These are phyloP conservation scores for Episyrphus balteatus DNA, from an alignment of 1,140 invertebrate species.

Conservation along the genomic window DNA sequence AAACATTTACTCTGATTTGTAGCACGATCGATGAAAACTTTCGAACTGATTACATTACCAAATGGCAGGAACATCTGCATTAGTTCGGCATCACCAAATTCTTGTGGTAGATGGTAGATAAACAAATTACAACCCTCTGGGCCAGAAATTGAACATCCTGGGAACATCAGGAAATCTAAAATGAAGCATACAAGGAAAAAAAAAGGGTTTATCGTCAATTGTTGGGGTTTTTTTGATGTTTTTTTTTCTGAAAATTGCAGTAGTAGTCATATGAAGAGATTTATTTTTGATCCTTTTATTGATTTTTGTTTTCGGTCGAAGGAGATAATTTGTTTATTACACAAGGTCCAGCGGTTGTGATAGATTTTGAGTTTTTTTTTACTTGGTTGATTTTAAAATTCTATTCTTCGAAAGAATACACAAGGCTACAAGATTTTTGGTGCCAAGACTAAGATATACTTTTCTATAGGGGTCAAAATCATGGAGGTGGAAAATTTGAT, in stretches of 20 bases:
- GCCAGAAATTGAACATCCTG: conserved; percentile 88
- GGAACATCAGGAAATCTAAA: conserved; percentile 54
- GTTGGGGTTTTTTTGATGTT: not conserved
- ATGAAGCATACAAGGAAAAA: conserved; percentile 9
- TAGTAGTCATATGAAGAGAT: conserved; percentile 15
- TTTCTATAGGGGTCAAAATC: no score
- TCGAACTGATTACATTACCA: conserved; percentile 98
- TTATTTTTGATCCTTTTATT: no score
- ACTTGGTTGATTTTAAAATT: no score
- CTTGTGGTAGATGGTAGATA: conserved; percentile 99
- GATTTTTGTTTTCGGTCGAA: no score
- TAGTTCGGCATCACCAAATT: conserved; percentile 95
- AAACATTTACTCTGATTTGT: conserved; percentile 99
- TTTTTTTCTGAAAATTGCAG: not conserved
- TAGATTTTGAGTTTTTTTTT: no score
- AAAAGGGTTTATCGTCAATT: conserved; percentile 2
- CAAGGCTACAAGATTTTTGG: no score
- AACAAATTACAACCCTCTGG: conserved; percentile 99
- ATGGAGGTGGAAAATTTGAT: no score
- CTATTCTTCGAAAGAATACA: no score
- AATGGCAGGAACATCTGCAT: conserved; percentile 99
- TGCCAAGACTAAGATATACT: no score
- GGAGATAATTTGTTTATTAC: no score
- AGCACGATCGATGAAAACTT: conserved; percentile 98
- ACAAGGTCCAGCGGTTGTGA: no score